Conservation (phyloP, 2,113 vertebrate genomes). For the Oryctolagus cuniculus region mOryCun1.1 NC_091434.1:156599001-156599500, state of each 20-base stretch:
- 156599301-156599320: too few relatives aligned
- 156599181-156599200: background rate
- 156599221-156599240: background rate
- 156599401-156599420: background rate
- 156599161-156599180: background rate
- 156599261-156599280: background rate
- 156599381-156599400: too few relatives aligned
- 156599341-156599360: too few relatives aligned
- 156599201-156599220: conserved; percentile 10
- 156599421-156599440: background rate
- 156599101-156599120: background rate
- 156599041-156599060: background rate
- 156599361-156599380: too few relatives aligned
- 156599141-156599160: background rate
- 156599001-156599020: conserved; percentile 24
- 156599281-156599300: background rate
- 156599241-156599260: background rate
- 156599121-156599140: background rate
- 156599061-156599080: background rate
- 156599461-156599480: background rate
- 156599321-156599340: too few relatives aligned
- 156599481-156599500: background rate
- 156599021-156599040: background rate
- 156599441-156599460: background rate
- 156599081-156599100: background rate